Evolutionary conservation across 2,797 vertebrate species (phyloP).

Genomic region (Phrynocephalus forsythii): DNA sequence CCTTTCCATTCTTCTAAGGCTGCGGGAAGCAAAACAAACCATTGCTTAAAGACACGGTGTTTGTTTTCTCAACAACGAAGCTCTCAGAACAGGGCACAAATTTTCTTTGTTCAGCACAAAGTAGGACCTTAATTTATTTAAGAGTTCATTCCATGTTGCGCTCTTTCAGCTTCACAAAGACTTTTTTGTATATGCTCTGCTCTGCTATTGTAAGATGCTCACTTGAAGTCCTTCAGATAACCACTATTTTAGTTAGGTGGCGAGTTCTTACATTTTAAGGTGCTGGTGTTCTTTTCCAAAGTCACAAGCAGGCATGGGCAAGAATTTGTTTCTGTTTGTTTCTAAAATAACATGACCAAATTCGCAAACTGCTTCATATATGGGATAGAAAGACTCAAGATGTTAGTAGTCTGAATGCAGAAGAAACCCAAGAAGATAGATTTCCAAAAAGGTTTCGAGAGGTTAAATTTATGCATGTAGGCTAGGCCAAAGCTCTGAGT

Average conservation of each 20-base stretch:
- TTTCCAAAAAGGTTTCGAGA: neutral
- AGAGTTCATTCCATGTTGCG: neutral
- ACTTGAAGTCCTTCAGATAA: neutral
- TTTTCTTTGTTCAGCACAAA: conserved; percentile 29
- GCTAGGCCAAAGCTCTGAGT: neutral
- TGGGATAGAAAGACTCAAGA: neutral
- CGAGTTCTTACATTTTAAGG: neutral
- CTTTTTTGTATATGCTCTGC: conserved; percentile 1
- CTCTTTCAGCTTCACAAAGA: conserved; percentile 14
- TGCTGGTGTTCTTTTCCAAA: neutral
- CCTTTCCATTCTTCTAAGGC: neutral
- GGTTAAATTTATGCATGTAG: neutral
- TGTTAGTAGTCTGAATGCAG: neutral
- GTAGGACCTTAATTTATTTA: conserved; percentile 1
- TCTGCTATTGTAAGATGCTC: neutral
- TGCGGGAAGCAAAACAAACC: conserved; percentile 16
- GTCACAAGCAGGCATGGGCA: neutral
- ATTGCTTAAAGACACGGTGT: conserved; percentile 4
- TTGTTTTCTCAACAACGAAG: conserved; percentile 6
- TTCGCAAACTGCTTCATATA: neutral
- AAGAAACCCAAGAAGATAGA: neutral
- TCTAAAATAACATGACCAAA: neutral
- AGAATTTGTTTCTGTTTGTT: neutral
- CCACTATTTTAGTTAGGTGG: neutral
- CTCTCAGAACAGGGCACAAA: neutral